Conservation (phyloP, 2,797 vertebrate genomes). For the Dromococcyx pavoninus region DNA sequence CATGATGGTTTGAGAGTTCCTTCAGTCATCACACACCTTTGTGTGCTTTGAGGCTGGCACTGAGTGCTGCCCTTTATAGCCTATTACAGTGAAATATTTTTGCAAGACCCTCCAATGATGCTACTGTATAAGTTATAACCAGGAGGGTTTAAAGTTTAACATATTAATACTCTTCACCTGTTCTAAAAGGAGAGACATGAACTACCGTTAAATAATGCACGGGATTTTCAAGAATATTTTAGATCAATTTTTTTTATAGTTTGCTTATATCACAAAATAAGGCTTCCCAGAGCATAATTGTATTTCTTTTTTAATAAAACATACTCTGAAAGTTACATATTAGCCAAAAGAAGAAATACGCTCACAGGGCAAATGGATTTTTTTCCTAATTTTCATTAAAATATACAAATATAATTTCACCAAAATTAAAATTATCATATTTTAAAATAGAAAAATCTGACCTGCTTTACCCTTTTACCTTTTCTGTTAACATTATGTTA, state of each 20-base stretch:
- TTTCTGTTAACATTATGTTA: too few relatives aligned
- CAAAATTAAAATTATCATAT: neutral
- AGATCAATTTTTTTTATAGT: neutral
- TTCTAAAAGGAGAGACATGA: neutral
- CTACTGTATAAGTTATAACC: neutral
- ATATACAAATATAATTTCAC: neutral
- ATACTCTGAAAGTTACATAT: neutral
- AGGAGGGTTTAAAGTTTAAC: neutral
- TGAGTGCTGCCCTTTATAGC: neutral
- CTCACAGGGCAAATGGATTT: neutral
- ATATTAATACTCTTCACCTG: neutral
- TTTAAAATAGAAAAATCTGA: neutral
- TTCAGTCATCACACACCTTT: slow-evolving; percentile 19
- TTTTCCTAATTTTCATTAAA: neutral
- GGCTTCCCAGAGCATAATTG: neutral
- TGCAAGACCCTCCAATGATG: neutral
- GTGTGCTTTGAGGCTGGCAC: neutral
- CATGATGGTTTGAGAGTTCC: slow-evolving; percentile 3
- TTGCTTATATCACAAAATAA: neutral
- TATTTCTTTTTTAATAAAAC: neutral
- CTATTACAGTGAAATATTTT: neutral
- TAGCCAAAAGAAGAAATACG: neutral
- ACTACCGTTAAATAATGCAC: neutral
- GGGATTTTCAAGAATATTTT: neutral
- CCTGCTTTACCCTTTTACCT: neutral